phyloP scores from a whole-genome alignment of 2,113 vertebrate species.

The Coptodon rendalli region DNA sequence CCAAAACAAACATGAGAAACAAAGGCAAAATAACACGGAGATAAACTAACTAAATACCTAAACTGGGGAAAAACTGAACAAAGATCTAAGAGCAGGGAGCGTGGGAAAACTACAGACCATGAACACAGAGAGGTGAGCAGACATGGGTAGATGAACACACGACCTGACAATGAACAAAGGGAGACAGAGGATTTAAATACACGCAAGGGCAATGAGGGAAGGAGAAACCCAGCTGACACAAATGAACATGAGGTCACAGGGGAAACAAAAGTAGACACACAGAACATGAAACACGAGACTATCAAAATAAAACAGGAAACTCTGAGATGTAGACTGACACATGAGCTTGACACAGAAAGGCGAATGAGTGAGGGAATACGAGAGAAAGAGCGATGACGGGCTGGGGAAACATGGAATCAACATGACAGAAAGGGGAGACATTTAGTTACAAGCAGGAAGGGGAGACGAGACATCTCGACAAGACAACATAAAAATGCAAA shows the following conservation, averaged over 20 bases:
- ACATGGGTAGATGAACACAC: neutral
- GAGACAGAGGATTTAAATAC: neutral
- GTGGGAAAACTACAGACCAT: neutral
- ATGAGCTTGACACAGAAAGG: neutral
- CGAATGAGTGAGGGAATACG: neutral
- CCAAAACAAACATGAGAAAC: neutral
- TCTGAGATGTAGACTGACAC: neutral
- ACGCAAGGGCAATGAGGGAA: neutral
- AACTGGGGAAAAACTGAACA: neutral
- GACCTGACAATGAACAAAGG: neutral
- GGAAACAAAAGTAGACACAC: neutral
- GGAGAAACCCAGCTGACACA: neutral
- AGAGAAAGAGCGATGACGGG: neutral
- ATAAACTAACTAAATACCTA: neutral
- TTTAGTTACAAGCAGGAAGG: neutral
- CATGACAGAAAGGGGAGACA: neutral
- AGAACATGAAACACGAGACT: neutral
- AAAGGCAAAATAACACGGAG: neutral
- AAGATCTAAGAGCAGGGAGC: neutral
- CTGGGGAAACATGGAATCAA: neutral
- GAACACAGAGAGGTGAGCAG: neutral
- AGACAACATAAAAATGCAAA: too few species aligned
- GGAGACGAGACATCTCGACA: neutral
- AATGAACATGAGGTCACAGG: neutral
- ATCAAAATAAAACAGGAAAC: neutral